phyloP scores from a whole-genome alignment of 2,797 vertebrate species.

The Anguilla pacifica region DNA sequence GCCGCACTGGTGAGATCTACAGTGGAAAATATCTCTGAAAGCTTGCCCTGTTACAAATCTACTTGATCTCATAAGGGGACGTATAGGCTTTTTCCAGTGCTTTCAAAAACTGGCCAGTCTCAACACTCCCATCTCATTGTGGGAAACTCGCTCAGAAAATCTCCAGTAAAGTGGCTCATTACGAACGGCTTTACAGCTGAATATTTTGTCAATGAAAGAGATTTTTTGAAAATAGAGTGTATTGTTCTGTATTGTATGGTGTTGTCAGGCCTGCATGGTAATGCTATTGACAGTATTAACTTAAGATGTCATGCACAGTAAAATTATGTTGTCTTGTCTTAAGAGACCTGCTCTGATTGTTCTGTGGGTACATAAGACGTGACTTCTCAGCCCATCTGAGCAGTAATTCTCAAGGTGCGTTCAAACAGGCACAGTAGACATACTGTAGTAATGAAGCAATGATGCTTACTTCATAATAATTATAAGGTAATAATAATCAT shows the following conservation, averaged over 20 bases:
- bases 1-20: slow-evolving; percentile 55
- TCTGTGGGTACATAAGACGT: background rate
- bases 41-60: slow-evolving; percentile 62
- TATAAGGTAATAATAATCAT: background rate
- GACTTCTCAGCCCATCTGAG: background rate
- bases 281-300: background rate
- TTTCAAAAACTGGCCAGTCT: slow-evolving; percentile 41
- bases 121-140: slow-evolving; percentile 53
- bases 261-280: background rate
- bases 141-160: slow-evolving; percentile 62
- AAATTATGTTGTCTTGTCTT: background rate
- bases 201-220: slow-evolving; percentile 53
- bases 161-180: slow-evolving; percentile 62
- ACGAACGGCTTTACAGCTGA: slow-evolving; percentile 58
- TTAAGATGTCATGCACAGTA: background rate
- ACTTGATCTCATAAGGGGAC: slow-evolving; percentile 59
- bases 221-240: background rate
- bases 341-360: background rate
- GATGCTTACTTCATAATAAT: too few species aligned
- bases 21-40: slow-evolving; percentile 65
- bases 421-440: background rate
- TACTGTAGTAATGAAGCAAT: too few species aligned
- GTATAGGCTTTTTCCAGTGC: slow-evolving; percentile 41
- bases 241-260: background rate
- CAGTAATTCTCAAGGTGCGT: background rate